Percentiles rank a stretch among this genome's conserved stretches.
phyloP scores from a whole-genome alignment of 2,113 vertebrate genomes.

The Dermatemys mawii region DNA sequence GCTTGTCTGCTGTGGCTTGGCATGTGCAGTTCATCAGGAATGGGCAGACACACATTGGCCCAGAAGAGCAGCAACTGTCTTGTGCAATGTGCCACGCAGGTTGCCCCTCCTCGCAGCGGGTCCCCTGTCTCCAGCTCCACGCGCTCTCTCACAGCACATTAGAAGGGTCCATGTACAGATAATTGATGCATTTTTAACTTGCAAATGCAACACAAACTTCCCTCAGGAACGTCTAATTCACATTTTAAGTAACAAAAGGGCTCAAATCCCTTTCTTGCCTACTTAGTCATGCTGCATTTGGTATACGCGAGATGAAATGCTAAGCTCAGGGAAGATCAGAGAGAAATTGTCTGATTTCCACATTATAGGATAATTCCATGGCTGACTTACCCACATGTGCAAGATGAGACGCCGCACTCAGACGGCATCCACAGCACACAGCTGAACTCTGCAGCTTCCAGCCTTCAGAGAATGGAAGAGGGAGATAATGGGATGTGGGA shows the following conservation, averaged over 20 bases:
- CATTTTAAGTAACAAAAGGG: conserved; percentile 74
- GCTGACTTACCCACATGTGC: conserved; percentile 56
- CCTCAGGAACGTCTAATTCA: conserved; percentile 73
- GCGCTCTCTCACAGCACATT: rapidly evolving
- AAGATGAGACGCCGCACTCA: conserved; percentile 7
- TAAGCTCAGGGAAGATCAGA: conserved; percentile 74
- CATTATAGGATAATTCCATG: conserved; percentile 73
- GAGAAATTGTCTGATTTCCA: conserved; percentile 72
- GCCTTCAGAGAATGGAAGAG: not conserved
- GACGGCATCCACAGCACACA: not conserved
- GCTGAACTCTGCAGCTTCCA: not conserved
- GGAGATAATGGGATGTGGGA: not conserved
- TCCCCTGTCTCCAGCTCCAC: not conserved
- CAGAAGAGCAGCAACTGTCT: not conserved
- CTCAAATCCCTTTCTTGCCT: conserved; percentile 72
- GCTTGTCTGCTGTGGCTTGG: not conserved
- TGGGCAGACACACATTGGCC: not conserved
- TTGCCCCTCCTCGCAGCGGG: not conserved
- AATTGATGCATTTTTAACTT: conserved; percentile 62
- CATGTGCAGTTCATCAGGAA: not conserved
- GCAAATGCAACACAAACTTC: conserved; percentile 66
- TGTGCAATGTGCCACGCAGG: not conserved
- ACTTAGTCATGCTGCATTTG: conserved; percentile 76
- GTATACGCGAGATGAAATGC: conserved; percentile 70
- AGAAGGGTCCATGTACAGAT: conserved; percentile 15